phyloP scores from a whole-genome alignment of 2,797 vertebrate genomes.

The Silurus lanzhouensis region DNA sequence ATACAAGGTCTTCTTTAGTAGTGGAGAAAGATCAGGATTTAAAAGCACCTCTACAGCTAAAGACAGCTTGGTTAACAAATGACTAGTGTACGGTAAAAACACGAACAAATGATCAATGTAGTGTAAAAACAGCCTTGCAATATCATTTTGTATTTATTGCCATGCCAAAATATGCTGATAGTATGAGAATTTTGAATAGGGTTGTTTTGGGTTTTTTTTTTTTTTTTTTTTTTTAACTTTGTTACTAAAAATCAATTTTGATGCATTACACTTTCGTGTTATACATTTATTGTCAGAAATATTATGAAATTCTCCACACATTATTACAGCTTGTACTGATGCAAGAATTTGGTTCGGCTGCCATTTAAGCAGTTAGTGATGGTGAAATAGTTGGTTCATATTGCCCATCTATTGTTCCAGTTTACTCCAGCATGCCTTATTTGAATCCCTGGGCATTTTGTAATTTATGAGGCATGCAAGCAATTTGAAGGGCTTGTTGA shows the following conservation, averaged over 20 bases:
- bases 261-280: neutral
- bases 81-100: neutral
- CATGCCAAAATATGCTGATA: neutral
- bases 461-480: neutral
- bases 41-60: too few species aligned
- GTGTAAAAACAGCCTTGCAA: neutral
- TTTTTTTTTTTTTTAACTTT: neutral
- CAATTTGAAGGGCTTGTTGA: neutral
- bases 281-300: neutral
- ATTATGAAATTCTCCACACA: neutral
- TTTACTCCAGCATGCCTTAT: neutral
- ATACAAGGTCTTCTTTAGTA: too few species aligned
- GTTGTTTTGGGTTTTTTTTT: neutral
- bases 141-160: neutral
- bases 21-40: too few species aligned
- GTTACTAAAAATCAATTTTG: neutral
- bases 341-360: neutral
- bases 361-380: neutral
- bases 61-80: too few species aligned
- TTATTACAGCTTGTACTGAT: neutral
- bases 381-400: neutral
- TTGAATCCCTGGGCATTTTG: neutral
- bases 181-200: neutral
- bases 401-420: neutral
- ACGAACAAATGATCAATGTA: neutral